phyloP scores from a whole-genome alignment of 92 coral and sea anemone species.

The Heteractis magnifica region DNA sequence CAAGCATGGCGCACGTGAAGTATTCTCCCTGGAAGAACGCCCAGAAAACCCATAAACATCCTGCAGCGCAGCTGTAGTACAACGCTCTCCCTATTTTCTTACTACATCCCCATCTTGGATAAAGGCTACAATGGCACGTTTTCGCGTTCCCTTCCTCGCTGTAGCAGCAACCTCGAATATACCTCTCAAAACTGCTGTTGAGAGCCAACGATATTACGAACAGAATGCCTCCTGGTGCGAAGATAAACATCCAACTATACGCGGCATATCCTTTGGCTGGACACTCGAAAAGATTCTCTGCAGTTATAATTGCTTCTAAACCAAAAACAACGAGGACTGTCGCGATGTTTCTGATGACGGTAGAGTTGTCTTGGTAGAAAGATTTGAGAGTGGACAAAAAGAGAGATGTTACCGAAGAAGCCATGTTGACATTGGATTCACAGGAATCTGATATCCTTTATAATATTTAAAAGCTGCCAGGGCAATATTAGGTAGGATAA shows the following conservation, averaged over 20 bases:
- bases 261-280: conserved; percentile 48
- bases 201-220: conserved; percentile 55
- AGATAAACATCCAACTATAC: conserved; percentile 62
- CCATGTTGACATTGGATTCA: too few species aligned
- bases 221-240: conserved; percentile 57
- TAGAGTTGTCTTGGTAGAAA: too few species aligned
- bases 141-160: conserved; percentile 20
- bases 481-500: too few species aligned
- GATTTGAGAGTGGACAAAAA: too few species aligned
- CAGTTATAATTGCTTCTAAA: too few species aligned
- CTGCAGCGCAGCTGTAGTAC: conserved; percentile 42
- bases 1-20: conserved; percentile 64
- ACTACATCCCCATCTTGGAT: conserved; percentile 71
- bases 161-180: conserved; percentile 67
- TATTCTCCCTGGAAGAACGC: conserved; percentile 67
- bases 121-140: conserved; percentile 50
- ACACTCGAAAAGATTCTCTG: conserved; percentile 41
- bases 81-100: conserved; percentile 31
- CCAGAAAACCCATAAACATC: conserved; percentile 73
- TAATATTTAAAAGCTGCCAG: too few species aligned
- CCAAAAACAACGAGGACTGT: too few species aligned
- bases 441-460: too few species aligned
- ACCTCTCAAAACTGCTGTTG: conserved; percentile 55
- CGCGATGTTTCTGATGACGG: too few species aligned
- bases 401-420: too few species aligned